Evolutionary conservation across 1,140 invertebrate genomes (phyloP).

Genomic region (Drosophila kanapiae): DNA sequence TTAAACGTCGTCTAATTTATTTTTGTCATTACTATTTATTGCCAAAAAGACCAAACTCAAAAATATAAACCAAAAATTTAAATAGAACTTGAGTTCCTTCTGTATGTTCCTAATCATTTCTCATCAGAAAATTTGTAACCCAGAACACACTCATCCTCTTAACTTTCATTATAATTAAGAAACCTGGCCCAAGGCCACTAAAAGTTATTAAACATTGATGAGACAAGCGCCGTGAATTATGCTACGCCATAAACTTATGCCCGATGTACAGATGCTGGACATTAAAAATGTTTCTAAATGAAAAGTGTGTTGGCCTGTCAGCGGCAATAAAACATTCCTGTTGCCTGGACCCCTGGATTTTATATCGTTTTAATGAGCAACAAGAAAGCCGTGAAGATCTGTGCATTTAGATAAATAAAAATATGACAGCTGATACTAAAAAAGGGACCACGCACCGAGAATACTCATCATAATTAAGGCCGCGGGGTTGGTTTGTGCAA

Average conservation of each 20-base stretch:
- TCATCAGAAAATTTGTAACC: slow-evolving; percentile 8
- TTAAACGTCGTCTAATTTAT: not conserved
- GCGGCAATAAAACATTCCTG: slow-evolving; percentile 63
- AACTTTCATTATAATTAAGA: slow-evolving; percentile 32
- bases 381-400: slow-evolving; percentile 65
- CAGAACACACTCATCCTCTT: slow-evolving; percentile 3
- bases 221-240: slow-evolving; percentile 51
- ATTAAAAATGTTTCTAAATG: slow-evolving; percentile 62
- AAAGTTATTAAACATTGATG: slow-evolving; percentile 45
- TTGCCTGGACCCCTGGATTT: slow-evolving; percentile 41
- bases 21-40: not conserved
- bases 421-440: slow-evolving; percentile 72
- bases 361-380: slow-evolving; percentile 69
- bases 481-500: slow-evolving; percentile 54
- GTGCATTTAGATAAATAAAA: slow-evolving; percentile 72
- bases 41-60: not conserved
- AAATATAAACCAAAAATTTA: not conserved
- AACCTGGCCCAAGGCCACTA: slow-evolving; percentile 28
- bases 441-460: slow-evolving; percentile 18
- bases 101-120: not conserved
- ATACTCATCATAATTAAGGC: slow-evolving; percentile 77
- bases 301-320: slow-evolving; percentile 34
- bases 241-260: slow-evolving; percentile 65
- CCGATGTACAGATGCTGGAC: slow-evolving; percentile 61
- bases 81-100: not conserved